Percentiles rank a stretch among this genome's conserved stretches.
Conservation (phyloP, 92 coral and sea anemone species). For the Paramuricea clavata region DNA sequence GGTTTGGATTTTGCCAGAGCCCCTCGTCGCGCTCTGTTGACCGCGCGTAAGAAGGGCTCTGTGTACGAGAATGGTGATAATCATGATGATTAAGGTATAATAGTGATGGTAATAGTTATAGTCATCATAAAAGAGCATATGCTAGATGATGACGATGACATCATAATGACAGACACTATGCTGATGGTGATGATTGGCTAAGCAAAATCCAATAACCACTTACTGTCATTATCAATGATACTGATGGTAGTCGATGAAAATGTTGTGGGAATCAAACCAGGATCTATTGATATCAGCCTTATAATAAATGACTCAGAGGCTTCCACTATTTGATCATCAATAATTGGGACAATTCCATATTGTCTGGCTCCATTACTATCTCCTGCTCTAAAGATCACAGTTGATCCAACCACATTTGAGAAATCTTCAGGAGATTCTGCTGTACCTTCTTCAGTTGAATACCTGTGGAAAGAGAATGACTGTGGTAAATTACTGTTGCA, state of each 20-base stretch:
- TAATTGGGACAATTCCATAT: conserved; percentile 1
- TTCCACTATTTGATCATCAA: conserved; percentile 31
- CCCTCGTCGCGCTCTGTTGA: no score
- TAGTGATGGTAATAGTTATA: no score
- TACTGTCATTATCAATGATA: conserved; percentile 4
- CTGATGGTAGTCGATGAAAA: background rate
- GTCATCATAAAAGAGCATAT: no score
- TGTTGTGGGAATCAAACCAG: conserved; percentile 15
- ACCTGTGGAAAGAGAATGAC: background rate
- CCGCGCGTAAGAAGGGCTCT: no score
- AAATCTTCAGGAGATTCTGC: conserved; percentile 24
- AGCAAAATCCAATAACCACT: background rate
- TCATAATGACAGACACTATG: background rate
- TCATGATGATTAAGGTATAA: no score
- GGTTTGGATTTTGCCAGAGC: no score
- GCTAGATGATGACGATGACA: no score
- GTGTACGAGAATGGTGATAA: no score
- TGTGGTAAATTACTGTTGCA: no score
- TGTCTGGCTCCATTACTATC: background rate
- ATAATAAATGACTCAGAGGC: background rate
- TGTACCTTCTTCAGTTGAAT: conserved; percentile 8
- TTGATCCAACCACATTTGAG: conserved; percentile 14
- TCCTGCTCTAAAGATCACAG: conserved; percentile 19
- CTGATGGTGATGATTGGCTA: background rate
- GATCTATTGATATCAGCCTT: background rate